A percentile compares a stretch with the other conserved stretches of the same genome.
phyloP scores from a whole-genome alignment of 2,797 vertebrate species.

The Microchirus variegatus region DNA sequence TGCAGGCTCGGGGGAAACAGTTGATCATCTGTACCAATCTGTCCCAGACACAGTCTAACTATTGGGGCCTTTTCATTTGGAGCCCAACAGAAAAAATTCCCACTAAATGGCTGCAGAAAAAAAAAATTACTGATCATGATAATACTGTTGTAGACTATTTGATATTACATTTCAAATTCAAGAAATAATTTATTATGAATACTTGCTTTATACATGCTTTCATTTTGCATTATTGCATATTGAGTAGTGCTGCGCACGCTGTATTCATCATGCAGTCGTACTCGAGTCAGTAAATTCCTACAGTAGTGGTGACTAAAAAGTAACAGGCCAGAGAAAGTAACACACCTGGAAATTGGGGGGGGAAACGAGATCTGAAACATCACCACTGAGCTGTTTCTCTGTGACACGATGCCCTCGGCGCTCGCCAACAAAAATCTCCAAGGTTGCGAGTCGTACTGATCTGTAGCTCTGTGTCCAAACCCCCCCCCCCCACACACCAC shows the following conservation, averaged over 20 bases:
- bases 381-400: slow-evolving; percentile 34
- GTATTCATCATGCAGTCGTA: not conserved
- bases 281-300: too few species aligned
- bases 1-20: too few species aligned
- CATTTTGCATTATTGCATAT: not conserved
- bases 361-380: slow-evolving; percentile 45
- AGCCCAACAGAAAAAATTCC: too few species aligned
- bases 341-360: slow-evolving; percentile 11
- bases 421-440: slow-evolving; percentile 49
- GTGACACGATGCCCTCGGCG: slow-evolving; percentile 45
- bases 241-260: not conserved
- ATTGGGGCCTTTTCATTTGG: too few species aligned
- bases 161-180: not conserved
- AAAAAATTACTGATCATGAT: too few species aligned
- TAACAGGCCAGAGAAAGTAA: slow-evolving; percentile 8
- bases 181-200: not conserved
- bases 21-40: too few species aligned
- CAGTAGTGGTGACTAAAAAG: not conserved
- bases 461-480: slow-evolving; percentile 34
- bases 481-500: slow-evolving; percentile 68
- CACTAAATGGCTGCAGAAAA: too few species aligned
- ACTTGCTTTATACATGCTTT: not conserved
- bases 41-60: too few species aligned
- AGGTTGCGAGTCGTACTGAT: slow-evolving; percentile 53
- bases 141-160: not conserved